phyloP scores from a whole-genome alignment of 2,888 invertebrate genomes.

The Folsomia manolachei region DNA sequence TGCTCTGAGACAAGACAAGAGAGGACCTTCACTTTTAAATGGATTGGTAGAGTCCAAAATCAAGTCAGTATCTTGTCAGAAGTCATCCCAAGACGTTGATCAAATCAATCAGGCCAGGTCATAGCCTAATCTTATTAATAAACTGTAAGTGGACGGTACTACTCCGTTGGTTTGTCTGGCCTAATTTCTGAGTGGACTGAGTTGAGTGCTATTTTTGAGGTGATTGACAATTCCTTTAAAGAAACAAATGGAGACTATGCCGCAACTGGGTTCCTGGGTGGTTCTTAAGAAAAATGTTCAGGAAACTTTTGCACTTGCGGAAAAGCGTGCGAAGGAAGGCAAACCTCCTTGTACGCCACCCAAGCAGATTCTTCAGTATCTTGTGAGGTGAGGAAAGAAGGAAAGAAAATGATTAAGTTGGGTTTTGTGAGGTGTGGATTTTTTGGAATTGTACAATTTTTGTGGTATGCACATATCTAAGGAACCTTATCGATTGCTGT shows the following conservation, averaged over 20 bases:
- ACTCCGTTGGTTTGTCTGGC: no score
- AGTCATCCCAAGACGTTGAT: no score
- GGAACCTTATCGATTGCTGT: no score
- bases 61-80: slow-evolving; percentile 15
- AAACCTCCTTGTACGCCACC: slow-evolving; percentile 47
- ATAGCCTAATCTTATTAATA: no score
- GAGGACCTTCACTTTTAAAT: slow-evolving; percentile 48
- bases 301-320: slow-evolving; percentile 49
- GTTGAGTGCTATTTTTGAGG: no score
- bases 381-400: slow-evolving; percentile 51
- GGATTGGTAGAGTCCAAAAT: slow-evolving; percentile 31
- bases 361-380: slow-evolving; percentile 50
- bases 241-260: slow-evolving; percentile 34
- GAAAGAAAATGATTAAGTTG: no score
- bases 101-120: neutral
- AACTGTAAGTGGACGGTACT: no score
- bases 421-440: no score
- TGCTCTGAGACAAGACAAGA: neutral
- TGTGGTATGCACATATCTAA: no score
- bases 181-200: no score
- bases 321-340: slow-evolving; percentile 48
- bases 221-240: no score
- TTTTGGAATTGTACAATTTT: no score
- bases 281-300: slow-evolving; percentile 44
- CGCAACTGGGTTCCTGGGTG: slow-evolving; percentile 3